Base-by-base conservation (phyloP, 1,140 invertebrate genomes). In the Scaptodrosophila lebanonensis region DNA sequence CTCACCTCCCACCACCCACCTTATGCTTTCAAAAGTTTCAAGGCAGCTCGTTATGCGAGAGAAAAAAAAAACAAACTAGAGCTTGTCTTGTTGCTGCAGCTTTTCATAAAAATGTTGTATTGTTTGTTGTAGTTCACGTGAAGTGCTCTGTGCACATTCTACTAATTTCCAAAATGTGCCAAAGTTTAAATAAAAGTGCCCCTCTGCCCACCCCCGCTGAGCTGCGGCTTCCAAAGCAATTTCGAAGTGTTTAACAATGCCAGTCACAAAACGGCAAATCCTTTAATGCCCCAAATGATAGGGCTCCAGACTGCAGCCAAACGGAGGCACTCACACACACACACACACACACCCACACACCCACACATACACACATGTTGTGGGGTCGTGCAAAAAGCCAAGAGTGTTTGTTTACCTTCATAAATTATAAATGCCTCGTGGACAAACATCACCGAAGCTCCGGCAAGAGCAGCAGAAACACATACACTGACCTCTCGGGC, bases 371-470 rank as follows among this genome's bases (percentile, higher is more conserved):
- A 47, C 15, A 1, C 12, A 3, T 44, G 9, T n/a, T 16, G 12
- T 9, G 35, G 53, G 56, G 30, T 27, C 36, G 38, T 22, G 33
- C 27, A 22, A 15, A 49, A 48, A 68, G 51, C 51, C 56, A 69
- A 51, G 49, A 82, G 68, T 82, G 73, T 82, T 79, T 79, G 75
- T 67, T 82, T 79, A 82, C 73, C 75, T 82, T 62, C 73, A 79
- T 79, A 82, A 82, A 82, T 79, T 79, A 79, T 82, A 79, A 79
- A 82, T 79, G 53, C 45, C 47, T 59, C 66, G 64, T 30, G 64
- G 54, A 66, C 42, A 60, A 45, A 66, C 47, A 49, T 40, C 77
- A 57, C 66, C 68, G 66, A 51, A 48, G 39, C 30, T 11, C 13
- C 45, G 32, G 30, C 29, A 13, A 35, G 27, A 44, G 45, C 18